Evolutionary conservation across 2,797 vertebrate species (phyloP).

Genomic region (Catostomus latipinnis): DNA sequence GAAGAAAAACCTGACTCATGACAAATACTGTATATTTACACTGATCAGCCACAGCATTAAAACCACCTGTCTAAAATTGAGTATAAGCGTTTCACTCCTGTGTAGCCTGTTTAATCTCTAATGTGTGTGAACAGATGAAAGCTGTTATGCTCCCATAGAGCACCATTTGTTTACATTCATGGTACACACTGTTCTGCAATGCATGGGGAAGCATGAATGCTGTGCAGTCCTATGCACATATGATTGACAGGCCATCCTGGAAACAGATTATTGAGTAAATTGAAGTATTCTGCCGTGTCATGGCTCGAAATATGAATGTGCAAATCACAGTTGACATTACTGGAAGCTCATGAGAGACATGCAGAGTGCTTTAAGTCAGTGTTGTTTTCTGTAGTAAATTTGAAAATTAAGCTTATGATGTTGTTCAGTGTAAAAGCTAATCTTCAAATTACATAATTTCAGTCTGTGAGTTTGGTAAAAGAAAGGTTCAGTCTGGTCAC

Average conservation of each 20-base stretch:
- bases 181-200: neutral
- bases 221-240: too few relatives aligned
- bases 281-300: neutral
- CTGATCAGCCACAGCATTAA: too few relatives aligned
- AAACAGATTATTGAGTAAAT: conserved; percentile 3
- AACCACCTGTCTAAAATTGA: too few relatives aligned
- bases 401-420: conserved; percentile 14
- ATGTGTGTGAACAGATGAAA: too few relatives aligned
- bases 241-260: conserved; percentile 10
- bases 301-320: conserved; percentile 22
- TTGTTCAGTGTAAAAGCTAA: neutral
- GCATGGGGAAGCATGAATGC: neutral
- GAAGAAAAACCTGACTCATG: too few relatives aligned
- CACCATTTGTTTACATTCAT: neutral
- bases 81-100: too few relatives aligned
- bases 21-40: too few relatives aligned
- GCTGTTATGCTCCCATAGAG: neutral
- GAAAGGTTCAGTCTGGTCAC: neutral
- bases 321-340: conserved; percentile 24
- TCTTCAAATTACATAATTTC: conserved; percentile 31
- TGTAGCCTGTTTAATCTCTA: too few relatives aligned
- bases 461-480: conserved; percentile 14
- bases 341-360: conserved; percentile 5
- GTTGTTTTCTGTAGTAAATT: conserved; percentile 21
- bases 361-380: neutral